These are phyloP conservation scores for Pseudorectes ferrugineus DNA, from an alignment of 2,113 vertebrate genomes.

Conservation along the genomic window DNA sequence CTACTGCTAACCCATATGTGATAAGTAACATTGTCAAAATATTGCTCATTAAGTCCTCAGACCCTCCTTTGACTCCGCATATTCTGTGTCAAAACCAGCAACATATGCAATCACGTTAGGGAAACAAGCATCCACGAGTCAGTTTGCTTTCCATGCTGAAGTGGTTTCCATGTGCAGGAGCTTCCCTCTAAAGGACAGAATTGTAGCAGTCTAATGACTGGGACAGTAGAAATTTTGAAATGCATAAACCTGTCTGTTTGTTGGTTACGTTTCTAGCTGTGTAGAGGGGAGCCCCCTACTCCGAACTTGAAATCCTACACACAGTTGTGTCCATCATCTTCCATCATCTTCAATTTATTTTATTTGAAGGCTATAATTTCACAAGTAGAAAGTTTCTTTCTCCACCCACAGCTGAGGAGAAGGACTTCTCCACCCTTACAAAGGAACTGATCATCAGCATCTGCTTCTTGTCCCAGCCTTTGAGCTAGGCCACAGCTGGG, in stretches of 20 bases:
- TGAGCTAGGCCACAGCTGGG: not conserved
- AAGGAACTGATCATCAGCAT: accelerated
- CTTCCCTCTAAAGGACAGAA: not conserved
- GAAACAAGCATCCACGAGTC: not conserved
- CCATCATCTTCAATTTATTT: not conserved
- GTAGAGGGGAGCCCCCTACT: not conserved
- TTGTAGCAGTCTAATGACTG: not conserved
- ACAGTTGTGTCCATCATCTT: not conserved
- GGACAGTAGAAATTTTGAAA: not conserved
- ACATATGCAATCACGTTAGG: not conserved
- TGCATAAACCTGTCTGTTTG: not conserved
- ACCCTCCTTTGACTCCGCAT: not conserved
- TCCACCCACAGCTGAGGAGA: not conserved
- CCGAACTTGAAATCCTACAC: not conserved
- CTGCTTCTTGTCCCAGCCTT: not conserved
- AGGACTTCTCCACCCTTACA: not conserved
- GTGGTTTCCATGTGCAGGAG: not conserved
- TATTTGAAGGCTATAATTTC: not conserved
- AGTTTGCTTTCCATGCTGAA: not conserved
- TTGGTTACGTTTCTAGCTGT: not conserved
- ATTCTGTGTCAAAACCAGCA: not conserved
- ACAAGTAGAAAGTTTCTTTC: not conserved
- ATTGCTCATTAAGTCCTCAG: not conserved
- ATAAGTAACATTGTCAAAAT: not conserved
- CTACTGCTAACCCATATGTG: not conserved